phyloP scores from a whole-genome alignment of 2,888 invertebrate genomes.

The Oligia strigilis region DNA sequence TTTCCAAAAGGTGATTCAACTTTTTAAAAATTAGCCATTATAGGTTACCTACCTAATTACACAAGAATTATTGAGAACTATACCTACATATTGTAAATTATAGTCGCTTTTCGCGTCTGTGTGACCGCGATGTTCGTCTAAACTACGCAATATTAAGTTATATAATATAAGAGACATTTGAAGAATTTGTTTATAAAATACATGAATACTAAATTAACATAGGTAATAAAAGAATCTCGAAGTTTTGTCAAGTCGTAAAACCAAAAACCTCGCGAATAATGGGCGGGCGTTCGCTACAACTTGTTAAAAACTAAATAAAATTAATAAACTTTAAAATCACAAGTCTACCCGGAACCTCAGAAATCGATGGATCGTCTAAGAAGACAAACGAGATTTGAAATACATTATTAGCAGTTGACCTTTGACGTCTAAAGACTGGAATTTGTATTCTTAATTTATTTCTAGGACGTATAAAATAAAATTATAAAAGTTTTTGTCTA shows the following conservation, averaged over 20 bases:
- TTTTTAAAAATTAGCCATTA: background rate
- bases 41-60: background rate
- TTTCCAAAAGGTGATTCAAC: background rate
- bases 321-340: background rate
- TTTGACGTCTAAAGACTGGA: slow-evolving; percentile 37
- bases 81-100: background rate
- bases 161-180: background rate
- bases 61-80: background rate
- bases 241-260: background rate
- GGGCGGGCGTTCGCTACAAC: background rate
- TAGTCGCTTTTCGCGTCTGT: background rate
- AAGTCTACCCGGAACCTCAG: slow-evolving; percentile 40
- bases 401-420: slow-evolving; percentile 53
- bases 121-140: background rate
- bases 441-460: slow-evolving; percentile 16
- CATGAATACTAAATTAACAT: background rate
- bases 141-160: background rate
- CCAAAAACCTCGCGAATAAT: background rate
- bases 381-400: slow-evolving; percentile 43
- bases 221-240: background rate
- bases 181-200: background rate
- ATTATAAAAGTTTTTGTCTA: background rate
- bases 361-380: background rate
- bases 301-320: background rate
- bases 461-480: background rate